Base-by-base conservation (phyloP, 2,888 invertebrate genomes). In the Endomychus coccineus region DNA sequence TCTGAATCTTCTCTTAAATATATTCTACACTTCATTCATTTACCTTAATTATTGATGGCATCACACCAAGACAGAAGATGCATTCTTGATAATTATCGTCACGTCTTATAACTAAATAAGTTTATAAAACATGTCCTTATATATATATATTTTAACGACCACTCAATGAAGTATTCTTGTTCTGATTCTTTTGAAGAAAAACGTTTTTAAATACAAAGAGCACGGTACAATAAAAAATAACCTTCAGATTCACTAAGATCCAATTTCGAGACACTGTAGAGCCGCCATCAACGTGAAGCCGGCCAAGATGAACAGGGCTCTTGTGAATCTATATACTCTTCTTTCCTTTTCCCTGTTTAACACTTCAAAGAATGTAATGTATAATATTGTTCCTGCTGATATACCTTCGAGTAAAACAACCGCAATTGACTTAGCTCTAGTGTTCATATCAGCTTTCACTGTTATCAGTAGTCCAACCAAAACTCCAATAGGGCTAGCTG, bases 361-460 rank as follows among this genome's bases (percentile, higher is more conserved):
- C 14, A 71, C 67, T 52, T 72, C 71, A 48, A 71, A 71, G 51
- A 72, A 71, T 2, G 69, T 70, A 35, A 71, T 69, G 48, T 71
- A 72, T 30, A 71, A 56, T 40, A 72, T 66, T 14, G 70, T 69
- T 23, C 71, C 71, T 3, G 70, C 68, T 16, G 71, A 71, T 23
- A 71, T 46, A 2, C 70, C 71, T 58, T 71, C 68, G 19, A 69
- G 46, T 10, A 62, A 46, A 9, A 64, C 66, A 3, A 70, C 56
- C 21, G 64, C 62, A 6, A 64, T 52, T 3, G 64, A 61, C 48
- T 67, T 69, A 3, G 58, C 56, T 36, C 53, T 53, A 2, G 60
- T 59, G 19, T 64, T 58, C 45, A 53, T 51, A 34, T 64, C 54
- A 3, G 61, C 53, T 25, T 61, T 54, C 24, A 65, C 55, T 13